These are phyloP conservation scores for Actinia equina DNA, from an alignment of 64 coral and sea anemone genomes.

Conservation along the genomic window DNA sequence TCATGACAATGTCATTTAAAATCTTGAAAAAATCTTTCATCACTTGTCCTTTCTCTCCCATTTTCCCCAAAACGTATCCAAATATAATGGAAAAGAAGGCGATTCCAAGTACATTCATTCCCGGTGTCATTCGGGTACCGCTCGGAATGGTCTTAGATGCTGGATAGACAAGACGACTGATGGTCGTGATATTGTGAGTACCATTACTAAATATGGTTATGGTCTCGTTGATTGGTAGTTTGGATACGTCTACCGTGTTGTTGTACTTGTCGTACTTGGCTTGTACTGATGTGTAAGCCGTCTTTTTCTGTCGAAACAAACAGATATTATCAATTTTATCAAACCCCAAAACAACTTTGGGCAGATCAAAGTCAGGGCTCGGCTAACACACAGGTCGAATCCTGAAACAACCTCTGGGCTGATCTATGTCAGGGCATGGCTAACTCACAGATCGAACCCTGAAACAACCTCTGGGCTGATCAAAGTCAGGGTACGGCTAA, in stretches of 20 bases:
- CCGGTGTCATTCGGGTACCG: slow-evolving; percentile 17
- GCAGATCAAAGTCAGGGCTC: too few relatives aligned
- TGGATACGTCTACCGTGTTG: slow-evolving; percentile 3
- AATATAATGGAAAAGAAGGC: slow-evolving; percentile 54
- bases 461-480: too few relatives aligned
- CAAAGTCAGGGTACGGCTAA: not conserved
- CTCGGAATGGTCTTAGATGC: slow-evolving; percentile 29
- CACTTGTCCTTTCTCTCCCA: slow-evolving; percentile 54
- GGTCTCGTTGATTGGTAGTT: slow-evolving; percentile 25
- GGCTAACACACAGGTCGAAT: too few relatives aligned
- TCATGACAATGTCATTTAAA: slow-evolving; percentile 74
- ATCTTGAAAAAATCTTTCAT: slow-evolving; percentile 60
- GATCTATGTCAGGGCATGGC: too few relatives aligned
- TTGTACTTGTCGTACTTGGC: slow-evolving; percentile 43
- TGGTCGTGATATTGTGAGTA: slow-evolving; percentile 45
- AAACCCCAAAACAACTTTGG: not conserved
- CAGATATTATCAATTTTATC: not conserved
- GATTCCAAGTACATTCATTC: slow-evolving; percentile 52
- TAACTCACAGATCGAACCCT: too few relatives aligned
- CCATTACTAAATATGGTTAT: slow-evolving; percentile 24
- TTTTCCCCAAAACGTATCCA: slow-evolving; percentile 65
- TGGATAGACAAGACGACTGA: slow-evolving; percentile 31
- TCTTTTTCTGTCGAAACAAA: slow-evolving; percentile 37
- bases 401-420: too few relatives aligned
- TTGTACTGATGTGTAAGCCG: slow-evolving; percentile 16